These are phyloP conservation scores for Epistrophe eligans DNA, from an alignment of 2,888 invertebrate genomes.

Conservation along the genomic window DNA sequence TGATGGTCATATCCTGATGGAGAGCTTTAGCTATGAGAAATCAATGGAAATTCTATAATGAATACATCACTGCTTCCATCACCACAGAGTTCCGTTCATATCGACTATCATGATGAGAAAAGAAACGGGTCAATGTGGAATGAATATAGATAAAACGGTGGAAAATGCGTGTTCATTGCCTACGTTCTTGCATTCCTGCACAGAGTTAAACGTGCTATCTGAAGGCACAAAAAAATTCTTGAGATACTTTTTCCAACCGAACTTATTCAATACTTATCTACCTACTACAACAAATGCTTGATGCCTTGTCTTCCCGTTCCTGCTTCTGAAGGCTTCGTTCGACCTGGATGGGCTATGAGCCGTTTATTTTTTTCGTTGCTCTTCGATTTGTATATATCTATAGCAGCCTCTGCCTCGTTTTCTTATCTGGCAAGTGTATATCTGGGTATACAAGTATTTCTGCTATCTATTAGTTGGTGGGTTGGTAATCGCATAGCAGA, in stretches of 20 bases:
- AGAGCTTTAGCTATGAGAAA: constrained; percentile 11
- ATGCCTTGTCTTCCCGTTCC: not conserved
- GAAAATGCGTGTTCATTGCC: constrained; percentile 52
- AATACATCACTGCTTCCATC: constrained; percentile 51
- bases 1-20: constrained; percentile 2
- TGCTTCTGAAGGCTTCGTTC: not conserved
- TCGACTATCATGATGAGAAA: not conserved
- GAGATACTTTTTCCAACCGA: constrained; percentile 57
- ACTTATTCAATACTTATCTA: constrained; percentile 66
- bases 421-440: no score
- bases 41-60: constrained; percentile 64
- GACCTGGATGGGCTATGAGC: constrained; percentile 30
- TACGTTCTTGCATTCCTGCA: constrained; percentile 61
- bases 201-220: constrained; percentile 62
- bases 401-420: constrained; percentile 6
- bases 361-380: constrained; percentile 29
- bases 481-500: no score
- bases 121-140: constrained; percentile 53
- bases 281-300: constrained; percentile 18
- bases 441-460: no score
- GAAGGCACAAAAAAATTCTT: constrained; percentile 54
- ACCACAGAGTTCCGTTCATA: constrained; percentile 6
- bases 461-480: no score
- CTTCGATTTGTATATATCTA: not conserved
- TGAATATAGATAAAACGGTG: constrained; percentile 25